phyloP scores from a whole-genome alignment of 2,888 invertebrate genomes.

The Bunonema sp. region DNA sequence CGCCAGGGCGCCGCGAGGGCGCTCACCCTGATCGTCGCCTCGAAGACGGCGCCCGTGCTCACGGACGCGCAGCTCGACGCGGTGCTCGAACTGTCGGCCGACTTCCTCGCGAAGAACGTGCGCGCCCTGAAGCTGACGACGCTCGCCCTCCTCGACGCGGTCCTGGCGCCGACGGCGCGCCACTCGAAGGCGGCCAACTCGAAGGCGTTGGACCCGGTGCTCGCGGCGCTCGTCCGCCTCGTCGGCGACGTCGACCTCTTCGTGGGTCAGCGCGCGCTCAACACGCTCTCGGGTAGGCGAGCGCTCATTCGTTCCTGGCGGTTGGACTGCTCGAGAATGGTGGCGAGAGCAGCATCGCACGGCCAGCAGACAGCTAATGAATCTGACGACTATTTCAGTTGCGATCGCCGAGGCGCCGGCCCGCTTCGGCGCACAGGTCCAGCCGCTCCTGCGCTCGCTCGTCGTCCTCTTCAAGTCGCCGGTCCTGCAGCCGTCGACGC shows the following conservation, averaged over 20 bases:
- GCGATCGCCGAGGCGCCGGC: constrained; percentile 6
- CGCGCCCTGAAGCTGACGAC: constrained; percentile 63
- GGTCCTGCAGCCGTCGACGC: constrained; percentile 57
- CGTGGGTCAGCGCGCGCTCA: constrained; percentile 62
- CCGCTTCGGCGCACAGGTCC: constrained; percentile 29
- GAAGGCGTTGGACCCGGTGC: constrained; percentile 11
- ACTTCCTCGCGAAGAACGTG: constrained; percentile 88
- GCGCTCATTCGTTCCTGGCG: constrained; percentile 1
- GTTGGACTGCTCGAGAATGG: no score
- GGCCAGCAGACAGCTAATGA: no score
- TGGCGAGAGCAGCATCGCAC: no score
- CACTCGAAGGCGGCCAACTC: background rate
- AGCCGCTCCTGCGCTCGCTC: constrained; percentile 55
- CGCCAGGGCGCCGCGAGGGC: constrained; percentile 87
- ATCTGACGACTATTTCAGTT: no score
- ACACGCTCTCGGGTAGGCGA: constrained; percentile 9
- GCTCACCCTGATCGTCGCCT: constrained; percentile 50
- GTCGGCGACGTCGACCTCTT: constrained; percentile 85
- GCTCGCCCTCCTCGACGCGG: constrained; percentile 77
- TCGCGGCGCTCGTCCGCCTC: constrained; percentile 73
- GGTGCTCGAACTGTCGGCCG: constrained; percentile 76
- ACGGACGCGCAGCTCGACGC: constrained; percentile 27
- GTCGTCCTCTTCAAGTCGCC: constrained; percentile 13
- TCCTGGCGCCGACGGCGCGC: constrained; percentile 71
- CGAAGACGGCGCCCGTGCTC: background rate